Conservation (phyloP, 1,140 invertebrate species). For the Oryzaephilus surinamensis region DNA sequence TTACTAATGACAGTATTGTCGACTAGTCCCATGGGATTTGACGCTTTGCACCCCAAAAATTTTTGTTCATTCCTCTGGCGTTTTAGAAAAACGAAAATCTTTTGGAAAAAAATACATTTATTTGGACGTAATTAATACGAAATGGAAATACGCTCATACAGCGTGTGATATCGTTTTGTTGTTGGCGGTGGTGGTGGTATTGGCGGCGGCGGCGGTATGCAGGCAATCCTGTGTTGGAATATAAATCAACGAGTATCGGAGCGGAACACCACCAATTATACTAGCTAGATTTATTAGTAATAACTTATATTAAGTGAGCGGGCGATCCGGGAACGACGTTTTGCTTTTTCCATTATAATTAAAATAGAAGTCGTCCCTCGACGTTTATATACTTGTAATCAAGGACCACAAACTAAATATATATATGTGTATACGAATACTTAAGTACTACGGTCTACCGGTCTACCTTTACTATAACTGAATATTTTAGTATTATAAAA, state of each 20-base stretch:
- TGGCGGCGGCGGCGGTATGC: too few species aligned
- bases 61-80: not conserved
- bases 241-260: conserved; percentile 22
- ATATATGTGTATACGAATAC: too few species aligned
- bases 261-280: conserved; percentile 25
- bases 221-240: too few species aligned
- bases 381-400: too few species aligned
- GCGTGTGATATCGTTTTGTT: too few species aligned
- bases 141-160: too few species aligned
- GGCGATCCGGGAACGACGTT: not conserved
- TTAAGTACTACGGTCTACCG: too few species aligned
- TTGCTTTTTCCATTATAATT: conserved; percentile 8
- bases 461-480: too few species aligned
- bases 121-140: conserved; percentile 13
- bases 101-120: not conserved
- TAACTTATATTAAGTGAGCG: conserved; percentile 19
- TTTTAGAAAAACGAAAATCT: not conserved
- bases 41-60: not conserved
- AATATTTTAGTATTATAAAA: too few species aligned
- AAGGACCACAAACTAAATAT: too few species aligned
- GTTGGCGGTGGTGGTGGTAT: conserved; percentile 12
- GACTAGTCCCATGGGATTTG: not conserved
- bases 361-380: conserved; percentile 4
- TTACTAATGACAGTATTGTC: conserved; percentile 14
- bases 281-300: conserved; percentile 26